Conservation (phyloP, 2,888 invertebrate genomes). For the Colletes collaris region DNA sequence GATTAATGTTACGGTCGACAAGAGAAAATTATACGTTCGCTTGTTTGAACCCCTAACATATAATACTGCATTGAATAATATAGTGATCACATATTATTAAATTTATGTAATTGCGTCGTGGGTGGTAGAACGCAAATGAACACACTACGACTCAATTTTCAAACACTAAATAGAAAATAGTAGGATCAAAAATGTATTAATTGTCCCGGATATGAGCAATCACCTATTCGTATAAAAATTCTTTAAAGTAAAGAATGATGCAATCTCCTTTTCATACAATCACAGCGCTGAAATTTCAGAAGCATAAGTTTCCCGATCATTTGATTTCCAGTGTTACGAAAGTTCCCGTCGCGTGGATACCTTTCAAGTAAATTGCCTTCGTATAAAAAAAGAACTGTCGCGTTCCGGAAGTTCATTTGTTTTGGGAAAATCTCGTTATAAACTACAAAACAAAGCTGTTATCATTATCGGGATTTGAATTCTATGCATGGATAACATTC, state of each 20-base stretch:
- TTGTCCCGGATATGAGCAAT: too few species aligned
- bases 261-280: background rate
- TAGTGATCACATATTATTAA: conserved; percentile 14
- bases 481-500: conserved; percentile 59
- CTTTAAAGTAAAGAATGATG: background rate
- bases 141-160: too few species aligned
- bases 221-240: too few species aligned
- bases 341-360: background rate
- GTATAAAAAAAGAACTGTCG: background rate
- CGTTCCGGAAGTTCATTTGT: conserved; percentile 25
- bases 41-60: conserved; percentile 26
- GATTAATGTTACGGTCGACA: conserved; percentile 54
- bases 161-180: too few species aligned
- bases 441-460: conserved; percentile 48
- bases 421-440: conserved; percentile 35
- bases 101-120: background rate
- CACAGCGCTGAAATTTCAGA: background rate
- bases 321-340: background rate
- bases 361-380: background rate
- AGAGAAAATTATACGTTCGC: conserved; percentile 52
- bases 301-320: background rate
- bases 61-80: conserved; percentile 33
- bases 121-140: background rate
- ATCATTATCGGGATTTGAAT: conserved; percentile 52
- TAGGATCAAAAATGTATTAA: too few species aligned